Evolutionary conservation across 2,797 vertebrate genomes (phyloP), one percentile per base, ranked within the genome.

Genomic region (Apogon talboti): DNA sequence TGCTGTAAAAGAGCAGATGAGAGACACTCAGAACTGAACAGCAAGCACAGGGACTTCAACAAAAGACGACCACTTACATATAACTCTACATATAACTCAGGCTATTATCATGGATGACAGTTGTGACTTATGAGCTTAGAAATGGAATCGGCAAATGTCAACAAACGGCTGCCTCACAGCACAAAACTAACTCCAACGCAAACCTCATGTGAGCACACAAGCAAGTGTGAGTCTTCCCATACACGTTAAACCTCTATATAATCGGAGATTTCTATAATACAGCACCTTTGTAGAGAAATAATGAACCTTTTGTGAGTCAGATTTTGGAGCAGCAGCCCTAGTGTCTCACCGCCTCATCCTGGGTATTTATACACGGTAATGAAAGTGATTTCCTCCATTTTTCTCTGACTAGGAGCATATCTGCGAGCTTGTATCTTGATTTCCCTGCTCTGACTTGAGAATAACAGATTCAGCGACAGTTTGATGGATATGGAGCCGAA

Each of bases 321-420:
- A 44, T 48, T 59, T 45, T 4, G 30, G 4, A 64, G 37, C 11
- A 65, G 46, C 1, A 19, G 14, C 19, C n/a, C 18, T 5, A 15
- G 11, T 67, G 37, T 69, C 49, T 56, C 15, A 42, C 21, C 53
- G 38, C 48, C 19, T 57, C 37, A 41, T 14, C 46, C 40, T n/a
- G 33, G 11, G 64, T 76, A 76, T 74, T 69, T 72, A 63, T 71
- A 49, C 18, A 69, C 42, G 37, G 16, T 38, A 48, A 66, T 68
- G 47, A 12, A 71, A 44, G 53, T 57, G 38, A 75, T 74, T 38
- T 24, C 42, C 48, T 66, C 46, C 53, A 35, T 28, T 66, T 66
- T 70, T 18, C 59, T 74, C 10, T 63, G 58, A 74, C 66, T 61
- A 43, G 5, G 11, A 51, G 42, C 33, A 45, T 55, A 30, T 57